Evolutionary conservation across 2,113 vertebrate genomes (phyloP).

Genomic region (Phylloscopus whistleri): DNA sequence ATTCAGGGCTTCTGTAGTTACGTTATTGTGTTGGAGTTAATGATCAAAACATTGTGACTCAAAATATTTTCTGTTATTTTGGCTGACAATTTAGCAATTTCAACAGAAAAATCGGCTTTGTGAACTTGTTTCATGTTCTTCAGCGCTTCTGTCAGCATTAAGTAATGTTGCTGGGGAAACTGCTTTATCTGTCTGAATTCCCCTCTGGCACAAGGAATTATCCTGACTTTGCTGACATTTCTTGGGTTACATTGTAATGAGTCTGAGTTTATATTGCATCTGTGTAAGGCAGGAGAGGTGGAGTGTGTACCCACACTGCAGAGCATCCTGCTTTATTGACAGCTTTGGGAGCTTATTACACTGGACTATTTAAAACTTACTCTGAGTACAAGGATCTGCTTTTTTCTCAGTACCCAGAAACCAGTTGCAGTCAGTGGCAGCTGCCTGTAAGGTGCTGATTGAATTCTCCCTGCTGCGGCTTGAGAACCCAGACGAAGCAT

Average conservation of each 20-base stretch:
- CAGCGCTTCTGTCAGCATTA: neutral
- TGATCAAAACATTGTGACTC: neutral
- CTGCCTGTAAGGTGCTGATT: constrained; percentile 96
- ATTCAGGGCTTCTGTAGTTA: neutral
- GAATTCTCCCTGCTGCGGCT: constrained; percentile 94
- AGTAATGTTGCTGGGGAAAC: neutral
- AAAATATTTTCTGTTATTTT: neutral
- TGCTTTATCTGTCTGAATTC: neutral
- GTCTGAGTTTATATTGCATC: neutral
- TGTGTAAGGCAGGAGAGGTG: neutral
- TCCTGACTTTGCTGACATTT: neutral
- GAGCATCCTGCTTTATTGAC: neutral
- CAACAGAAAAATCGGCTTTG: neutral
- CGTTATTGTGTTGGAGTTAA: neutral
- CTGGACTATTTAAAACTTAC: neutral
- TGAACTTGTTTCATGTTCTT: neutral
- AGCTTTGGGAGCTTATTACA: neutral
- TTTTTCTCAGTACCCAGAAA: constrained; percentile 89
- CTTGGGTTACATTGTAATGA: neutral
- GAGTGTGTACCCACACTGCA: neutral
- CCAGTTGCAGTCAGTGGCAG: constrained; percentile 92
- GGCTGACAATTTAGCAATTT: neutral
- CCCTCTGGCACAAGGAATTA: neutral
- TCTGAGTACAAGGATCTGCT: neutral
- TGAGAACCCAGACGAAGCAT: constrained; percentile 97